Conservation (phyloP, 2,888 invertebrate genomes). For the Eupithecia inturbata region DNA sequence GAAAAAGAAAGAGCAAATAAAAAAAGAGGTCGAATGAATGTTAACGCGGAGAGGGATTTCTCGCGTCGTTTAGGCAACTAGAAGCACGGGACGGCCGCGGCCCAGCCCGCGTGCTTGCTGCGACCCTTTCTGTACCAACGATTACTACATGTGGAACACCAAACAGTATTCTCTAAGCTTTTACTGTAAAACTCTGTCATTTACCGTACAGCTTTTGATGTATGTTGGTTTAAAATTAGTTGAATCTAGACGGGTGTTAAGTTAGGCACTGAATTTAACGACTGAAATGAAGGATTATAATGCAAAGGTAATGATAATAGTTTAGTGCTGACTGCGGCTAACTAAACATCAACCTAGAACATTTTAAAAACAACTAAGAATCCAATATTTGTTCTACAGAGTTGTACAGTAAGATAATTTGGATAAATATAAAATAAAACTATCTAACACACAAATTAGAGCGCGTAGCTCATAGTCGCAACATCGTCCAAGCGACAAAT, state of each 20-base stretch:
- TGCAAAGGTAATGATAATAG: too few species aligned
- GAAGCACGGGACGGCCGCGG: constrained; percentile 78
- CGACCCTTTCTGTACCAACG: constrained; percentile 64
- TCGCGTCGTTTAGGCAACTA: constrained; percentile 78
- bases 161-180: constrained; percentile 55
- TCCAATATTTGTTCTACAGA: constrained; percentile 47
- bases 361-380: not conserved
- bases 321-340: not conserved
- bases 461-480: constrained; percentile 64
- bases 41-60: constrained; percentile 53
- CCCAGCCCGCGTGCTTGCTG: constrained; percentile 70
- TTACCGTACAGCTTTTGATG: not conserved
- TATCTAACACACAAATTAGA: constrained; percentile 71
- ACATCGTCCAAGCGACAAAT: constrained; percentile 71
- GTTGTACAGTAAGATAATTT: constrained; percentile 61
- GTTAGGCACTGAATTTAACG: not conserved
- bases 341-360: not conserved
- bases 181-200: constrained; percentile 38
- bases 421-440: constrained; percentile 61
- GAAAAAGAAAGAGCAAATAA: constrained; percentile 70
- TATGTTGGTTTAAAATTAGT: not conserved
- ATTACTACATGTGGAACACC: constrained; percentile 70
- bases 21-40: constrained; percentile 63
- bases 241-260: not conserved
- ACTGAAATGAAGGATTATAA: not conserved